Conservation (phyloP, 2,797 vertebrate genomes). For the Sarcophilus harrisii region DNA sequence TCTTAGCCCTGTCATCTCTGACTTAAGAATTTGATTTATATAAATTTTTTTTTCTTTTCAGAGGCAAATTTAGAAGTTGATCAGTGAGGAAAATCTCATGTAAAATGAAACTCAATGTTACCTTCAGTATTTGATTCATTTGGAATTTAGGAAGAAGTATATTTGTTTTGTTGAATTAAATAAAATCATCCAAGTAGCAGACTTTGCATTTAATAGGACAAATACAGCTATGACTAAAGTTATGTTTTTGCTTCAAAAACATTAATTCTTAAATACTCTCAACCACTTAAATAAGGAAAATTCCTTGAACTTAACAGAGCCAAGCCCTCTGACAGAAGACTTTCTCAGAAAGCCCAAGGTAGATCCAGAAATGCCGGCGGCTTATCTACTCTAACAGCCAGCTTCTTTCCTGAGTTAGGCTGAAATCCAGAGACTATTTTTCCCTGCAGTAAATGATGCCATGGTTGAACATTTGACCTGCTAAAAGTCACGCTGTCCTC, state of each 20-base stretch:
- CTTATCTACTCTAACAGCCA: background rate
- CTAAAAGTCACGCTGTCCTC: background rate
- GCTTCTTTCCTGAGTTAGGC: background rate
- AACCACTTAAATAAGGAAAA: conserved; percentile 41
- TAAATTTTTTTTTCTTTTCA: conserved; percentile 35
- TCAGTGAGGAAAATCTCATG: background rate
- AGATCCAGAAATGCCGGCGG: background rate
- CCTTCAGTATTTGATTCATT: conserved; percentile 47
- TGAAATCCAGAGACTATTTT: background rate
- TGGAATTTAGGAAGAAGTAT: background rate
- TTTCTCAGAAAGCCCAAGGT: background rate
- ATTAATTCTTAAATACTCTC: conserved; percentile 56
- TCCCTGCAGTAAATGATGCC: background rate
- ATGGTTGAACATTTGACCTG: background rate
- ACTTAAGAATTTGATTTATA: conserved; percentile 17
- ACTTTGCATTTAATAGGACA: conserved; percentile 26
- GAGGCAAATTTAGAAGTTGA: conserved; percentile 18
- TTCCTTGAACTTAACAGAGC: conserved; percentile 43
- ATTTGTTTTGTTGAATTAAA: conserved; percentile 23
- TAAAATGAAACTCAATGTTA: conserved; percentile 38
- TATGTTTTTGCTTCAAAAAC: conserved; percentile 51
- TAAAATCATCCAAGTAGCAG: background rate
- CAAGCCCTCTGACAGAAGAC: conserved; percentile 23
- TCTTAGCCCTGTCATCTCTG: background rate
- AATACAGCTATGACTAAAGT: conserved; percentile 8